Base-by-base conservation (phyloP, 2,888 invertebrate species). In the Bugulina stolonifera region DNA sequence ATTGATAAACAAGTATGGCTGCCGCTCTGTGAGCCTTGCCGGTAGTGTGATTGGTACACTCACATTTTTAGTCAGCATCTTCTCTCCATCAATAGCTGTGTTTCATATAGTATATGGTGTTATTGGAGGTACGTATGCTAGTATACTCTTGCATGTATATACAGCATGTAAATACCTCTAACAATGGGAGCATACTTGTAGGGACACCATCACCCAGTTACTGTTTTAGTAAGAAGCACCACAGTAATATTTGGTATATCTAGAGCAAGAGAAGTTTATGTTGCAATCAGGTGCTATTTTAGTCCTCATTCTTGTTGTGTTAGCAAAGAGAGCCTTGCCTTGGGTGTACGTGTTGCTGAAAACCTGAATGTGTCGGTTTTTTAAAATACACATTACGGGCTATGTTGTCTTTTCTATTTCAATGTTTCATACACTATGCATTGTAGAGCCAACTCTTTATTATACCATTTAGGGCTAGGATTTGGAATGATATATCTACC, bases 1-100 rank as follows among this genome's bases (percentile, higher is more conserved):
- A 0, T 85, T 98, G 77, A 92, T 95, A 35, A 98, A 98, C 86
- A 90, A 91, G 79, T 96, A 91, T 81, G 97, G 97, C 52, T 96
- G 97, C 84, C 89, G 96, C 69, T 86, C 89, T 32, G 94, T 97
- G 0, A 92, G 94, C 10, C 91, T 97, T 54, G 82, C 89, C 18
- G 95, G 95, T 72, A 89, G 91, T 76, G 72, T 93, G 1, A 85
- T 95, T 72, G 89, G 91, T 0, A 86, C 89, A 10, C 73, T 82
- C 23, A 90, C 91, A 1, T 92, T 94, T 81, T 87, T 88, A 0
- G 77, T 90, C 0, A 90, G 92, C 0, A 90, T 89, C 80, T 91
- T 88, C 83, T 92, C 94, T 79, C 89, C 90, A 69, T 91, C 91
- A 78, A 90, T 97, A 74, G 88, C 89, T 78, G 90, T 88, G 77